Base-by-base conservation (phyloP, 2,113 vertebrate genomes). In the Lycocorax pyrrhopterus region DNA sequence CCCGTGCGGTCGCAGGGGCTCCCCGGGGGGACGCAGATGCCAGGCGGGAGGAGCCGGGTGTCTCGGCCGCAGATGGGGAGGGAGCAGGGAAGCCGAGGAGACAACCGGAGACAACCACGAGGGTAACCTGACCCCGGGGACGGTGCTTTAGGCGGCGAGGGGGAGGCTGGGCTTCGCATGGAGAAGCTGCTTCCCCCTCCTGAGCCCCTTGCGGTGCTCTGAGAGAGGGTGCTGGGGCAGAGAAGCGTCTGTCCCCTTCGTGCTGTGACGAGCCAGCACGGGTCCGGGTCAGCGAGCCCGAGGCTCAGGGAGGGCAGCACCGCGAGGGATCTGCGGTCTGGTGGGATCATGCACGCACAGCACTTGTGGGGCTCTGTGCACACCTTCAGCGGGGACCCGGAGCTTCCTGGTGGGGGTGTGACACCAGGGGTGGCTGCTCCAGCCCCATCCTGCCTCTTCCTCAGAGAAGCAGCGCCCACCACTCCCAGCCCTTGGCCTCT, bases 241-340 rank as follows among this genome's bases (percentile, higher is more conserved):
- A 74, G 82, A 5, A 0, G 22, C 4, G 23, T 13, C n/a, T 19
- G 66, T 72, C 22, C 52, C n/a, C 63, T 33, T 25, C 1, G 2
- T 4, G 5, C 11, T 2, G 21, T 1, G 17, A 66, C 29, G 8
- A 25, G 17, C 6, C 30, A 27, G 71, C 8, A 2, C 52, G 21
- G 37, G 46, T 13, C 72, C 22, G 4, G 0, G 0, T 2, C 1
- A 0, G 39, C 4, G n/a, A 75, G 37, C 30, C 68, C 3, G 3
- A 16, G 69, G 69, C 60, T 69, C 12, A 1, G 59, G n/a, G 56
- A 32, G 6, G 44, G 21, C 3, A 0, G 35, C 8, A 7, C 29
- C 41, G 29, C 2, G 8, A 4, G 4, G 32, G 3, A 16, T 53
- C 23, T 39, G 37, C 16, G 7, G 33, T 10, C 27, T 52, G 60